Evolutionary conservation across 2,113 vertebrate genomes (phyloP).

Genomic region (Myotis davidii): DNA sequence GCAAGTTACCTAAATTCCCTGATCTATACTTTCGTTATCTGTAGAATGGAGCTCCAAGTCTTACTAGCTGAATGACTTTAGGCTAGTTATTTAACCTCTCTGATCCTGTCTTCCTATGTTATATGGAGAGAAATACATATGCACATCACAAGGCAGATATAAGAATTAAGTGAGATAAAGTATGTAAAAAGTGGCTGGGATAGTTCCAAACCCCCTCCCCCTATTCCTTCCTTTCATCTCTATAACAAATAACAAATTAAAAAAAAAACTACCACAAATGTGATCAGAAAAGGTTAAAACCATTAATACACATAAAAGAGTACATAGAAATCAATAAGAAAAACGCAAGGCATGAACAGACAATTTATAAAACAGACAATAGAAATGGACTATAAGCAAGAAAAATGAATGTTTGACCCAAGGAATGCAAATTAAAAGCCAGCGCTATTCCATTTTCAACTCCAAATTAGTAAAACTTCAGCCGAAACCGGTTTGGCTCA

Average conservation of each 20-base stretch:
- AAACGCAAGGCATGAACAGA: constrained; percentile 28
- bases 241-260: constrained; percentile 43
- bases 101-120: constrained; percentile 30
- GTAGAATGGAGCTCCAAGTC: constrained; percentile 31
- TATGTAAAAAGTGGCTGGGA: neutral
- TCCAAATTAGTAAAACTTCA: constrained; percentile 45
- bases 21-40: constrained; percentile 22
- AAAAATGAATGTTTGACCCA: constrained; percentile 59
- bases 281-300: constrained; percentile 52
- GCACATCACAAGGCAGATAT: neutral
- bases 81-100: constrained; percentile 48
- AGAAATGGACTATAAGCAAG: constrained; percentile 45
- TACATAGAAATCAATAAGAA: constrained; percentile 13
- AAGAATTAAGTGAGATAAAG: constrained; percentile 56
- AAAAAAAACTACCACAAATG: constrained; percentile 17
- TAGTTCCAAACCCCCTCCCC: neutral
- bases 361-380: constrained; percentile 46
- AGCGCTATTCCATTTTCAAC: constrained; percentile 39
- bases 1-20: constrained; percentile 44
- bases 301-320: constrained; percentile 42
- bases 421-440: constrained; percentile 54
- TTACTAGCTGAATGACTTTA: constrained; percentile 35
- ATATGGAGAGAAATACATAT: constrained; percentile 16
- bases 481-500: no score
- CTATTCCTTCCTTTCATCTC: constrained; percentile 14